Percentiles rank a stretch among this genome's conserved stretches.
phyloP scores from a whole-genome alignment of 2,888 invertebrate species.

The Patella depressa region DNA sequence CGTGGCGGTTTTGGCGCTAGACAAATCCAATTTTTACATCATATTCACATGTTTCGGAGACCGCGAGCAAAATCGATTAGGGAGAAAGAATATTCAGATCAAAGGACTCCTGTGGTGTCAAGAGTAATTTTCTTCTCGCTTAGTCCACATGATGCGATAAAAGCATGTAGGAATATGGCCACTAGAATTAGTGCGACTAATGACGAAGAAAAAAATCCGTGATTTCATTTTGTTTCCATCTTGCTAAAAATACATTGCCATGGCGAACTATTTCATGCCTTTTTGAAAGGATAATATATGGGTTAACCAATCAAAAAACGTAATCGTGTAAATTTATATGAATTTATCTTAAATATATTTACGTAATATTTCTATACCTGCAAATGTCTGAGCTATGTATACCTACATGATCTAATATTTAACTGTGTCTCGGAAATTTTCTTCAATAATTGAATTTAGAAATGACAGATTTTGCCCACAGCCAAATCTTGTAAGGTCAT shows the following conservation, averaged over 20 bases:
- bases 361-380: too few species aligned
- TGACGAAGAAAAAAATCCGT: constrained; percentile 19
- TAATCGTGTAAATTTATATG: too few species aligned
- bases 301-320: too few species aligned
- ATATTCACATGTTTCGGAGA: constrained; percentile 22
- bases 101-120: constrained; percentile 20
- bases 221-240: constrained; percentile 21
- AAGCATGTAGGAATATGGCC: constrained; percentile 25
- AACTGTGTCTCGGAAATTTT: too few species aligned
- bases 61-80: constrained; percentile 25
- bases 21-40: constrained; percentile 33
- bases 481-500: constrained; percentile 7
- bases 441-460: too few species aligned
- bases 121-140: constrained; percentile 23
- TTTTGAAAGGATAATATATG: too few species aligned
- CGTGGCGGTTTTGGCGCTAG: constrained; percentile 23
- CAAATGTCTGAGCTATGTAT: too few species aligned
- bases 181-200: constrained; percentile 25
- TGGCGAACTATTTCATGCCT: background rate
- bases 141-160: constrained; percentile 26
- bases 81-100: constrained; percentile 23
- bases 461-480: background rate
- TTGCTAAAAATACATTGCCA: constrained; percentile 9
- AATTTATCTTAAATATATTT: too few species aligned
- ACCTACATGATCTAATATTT: too few species aligned